A percentile compares a stretch with the other conserved stretches of the same genome.
Conservation (phyloP, 2,888 invertebrate species). For the Ornithoptera priamus region DNA sequence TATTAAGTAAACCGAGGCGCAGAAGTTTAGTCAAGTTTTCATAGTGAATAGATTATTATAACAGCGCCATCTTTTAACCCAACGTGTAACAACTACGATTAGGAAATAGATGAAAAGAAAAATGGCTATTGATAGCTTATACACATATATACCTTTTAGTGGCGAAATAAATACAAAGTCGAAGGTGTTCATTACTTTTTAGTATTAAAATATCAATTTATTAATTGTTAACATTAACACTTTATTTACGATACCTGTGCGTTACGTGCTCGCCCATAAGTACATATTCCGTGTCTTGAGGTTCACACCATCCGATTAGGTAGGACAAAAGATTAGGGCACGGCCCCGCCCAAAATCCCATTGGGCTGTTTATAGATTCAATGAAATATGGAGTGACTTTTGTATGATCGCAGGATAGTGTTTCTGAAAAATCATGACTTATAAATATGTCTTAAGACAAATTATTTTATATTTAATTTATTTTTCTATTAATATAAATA, state of each 20-base stretch:
- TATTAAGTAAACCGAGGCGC: background rate
- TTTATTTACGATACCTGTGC: conserved; percentile 78
- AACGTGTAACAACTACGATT: background rate
- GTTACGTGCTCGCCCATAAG: conserved; percentile 92
- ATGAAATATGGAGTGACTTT: conserved; percentile 95
- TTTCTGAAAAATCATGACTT: conserved; percentile 77
- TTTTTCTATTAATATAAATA: background rate
- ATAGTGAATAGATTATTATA: background rate
- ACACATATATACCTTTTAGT: too few relatives aligned
- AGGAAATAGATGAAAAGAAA: background rate
- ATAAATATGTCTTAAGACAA: background rate
- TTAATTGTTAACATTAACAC: background rate
- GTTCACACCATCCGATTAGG: conserved; percentile 90
- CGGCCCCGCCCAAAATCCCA: conserved; percentile 92
- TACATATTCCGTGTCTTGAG: conserved; percentile 88
- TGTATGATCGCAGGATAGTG: conserved; percentile 92
- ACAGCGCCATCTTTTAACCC: background rate
- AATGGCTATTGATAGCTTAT: background rate
- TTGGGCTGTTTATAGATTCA: conserved; percentile 89
- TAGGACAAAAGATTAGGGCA: conserved; percentile 91
- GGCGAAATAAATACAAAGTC: too few relatives aligned
- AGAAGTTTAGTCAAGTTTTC: background rate
- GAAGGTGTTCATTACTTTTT: too few relatives aligned
- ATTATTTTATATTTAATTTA: background rate
- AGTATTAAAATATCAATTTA: too few relatives aligned